Percentiles rank a stretch among this genome's conserved stretches.
Evolutionary conservation across 2,888 invertebrate species (phyloP).

Genomic region (Torymus tubicola): DNA sequence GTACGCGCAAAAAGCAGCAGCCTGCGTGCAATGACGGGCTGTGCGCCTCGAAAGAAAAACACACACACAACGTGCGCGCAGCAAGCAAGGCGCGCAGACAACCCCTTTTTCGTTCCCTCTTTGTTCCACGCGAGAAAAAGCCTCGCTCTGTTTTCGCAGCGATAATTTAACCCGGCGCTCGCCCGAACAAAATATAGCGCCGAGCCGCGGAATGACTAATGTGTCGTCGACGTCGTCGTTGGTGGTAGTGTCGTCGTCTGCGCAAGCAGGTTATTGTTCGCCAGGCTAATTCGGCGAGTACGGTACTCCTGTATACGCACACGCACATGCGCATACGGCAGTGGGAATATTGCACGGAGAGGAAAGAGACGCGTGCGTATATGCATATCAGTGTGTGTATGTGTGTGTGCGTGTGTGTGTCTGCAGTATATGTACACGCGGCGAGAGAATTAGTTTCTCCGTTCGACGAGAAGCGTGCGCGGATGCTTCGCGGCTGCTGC

Average conservation of each 20-base stretch:
- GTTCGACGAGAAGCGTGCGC: too few species aligned
- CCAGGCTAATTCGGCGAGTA: background rate
- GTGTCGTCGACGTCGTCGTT: constrained; percentile 17
- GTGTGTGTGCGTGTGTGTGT: too few species aligned
- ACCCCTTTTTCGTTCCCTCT: constrained; percentile 29
- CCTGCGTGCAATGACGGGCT: too few species aligned
- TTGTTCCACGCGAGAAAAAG: constrained; percentile 34
- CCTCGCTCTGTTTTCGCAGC: constrained; percentile 63
- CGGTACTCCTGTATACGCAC: background rate
- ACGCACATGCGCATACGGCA: too few species aligned
- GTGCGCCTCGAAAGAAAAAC: background rate
- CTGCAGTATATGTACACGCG: too few species aligned
- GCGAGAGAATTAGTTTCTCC: too few species aligned
- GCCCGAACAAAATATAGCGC: constrained; percentile 28
- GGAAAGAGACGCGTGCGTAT: too few species aligned
- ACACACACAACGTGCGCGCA: background rate
- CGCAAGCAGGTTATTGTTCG: constrained; percentile 31
- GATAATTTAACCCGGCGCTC: constrained; percentile 65
- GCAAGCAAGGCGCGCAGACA: too few species aligned
- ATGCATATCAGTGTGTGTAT: too few species aligned
- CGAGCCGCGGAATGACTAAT: constrained; percentile 37
- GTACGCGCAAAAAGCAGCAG: constrained; percentile 8
- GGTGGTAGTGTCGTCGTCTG: constrained; percentile 15
- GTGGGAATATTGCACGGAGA: too few species aligned
- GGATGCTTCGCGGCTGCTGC: too few species aligned